phyloP scores from a whole-genome alignment of 2,888 invertebrate species.

The Luperina testacea region DNA sequence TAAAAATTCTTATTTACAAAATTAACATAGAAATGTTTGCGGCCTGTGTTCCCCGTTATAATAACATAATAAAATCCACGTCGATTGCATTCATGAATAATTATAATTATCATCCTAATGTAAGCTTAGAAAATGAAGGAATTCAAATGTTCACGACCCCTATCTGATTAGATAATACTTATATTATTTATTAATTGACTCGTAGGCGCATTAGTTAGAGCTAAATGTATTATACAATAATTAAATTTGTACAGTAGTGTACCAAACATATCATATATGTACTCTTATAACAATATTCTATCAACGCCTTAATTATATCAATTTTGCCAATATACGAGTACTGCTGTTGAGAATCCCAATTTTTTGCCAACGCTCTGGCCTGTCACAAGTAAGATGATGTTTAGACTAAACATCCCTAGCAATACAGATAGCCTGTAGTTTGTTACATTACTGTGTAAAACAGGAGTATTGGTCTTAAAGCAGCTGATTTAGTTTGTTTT shows the following conservation, averaged over 20 bases:
- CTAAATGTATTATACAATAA: neutral
- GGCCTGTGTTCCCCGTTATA: conserved; percentile 47
- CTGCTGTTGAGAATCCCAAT: neutral
- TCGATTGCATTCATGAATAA: conserved; percentile 59
- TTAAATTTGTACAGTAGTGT: neutral
- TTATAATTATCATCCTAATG: conserved; percentile 19
- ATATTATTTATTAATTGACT: conserved; percentile 1
- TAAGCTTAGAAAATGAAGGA: conserved; percentile 16
- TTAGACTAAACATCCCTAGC: neutral
- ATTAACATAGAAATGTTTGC: conserved; percentile 58
- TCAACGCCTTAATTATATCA: neutral
- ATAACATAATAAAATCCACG: conserved; percentile 33
- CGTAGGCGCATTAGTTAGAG: neutral
- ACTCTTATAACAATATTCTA: neutral
- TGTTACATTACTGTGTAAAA: too few species aligned
- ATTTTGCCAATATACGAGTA: neutral
- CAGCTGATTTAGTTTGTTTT: conserved; percentile 12
- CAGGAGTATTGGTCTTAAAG: neutral
- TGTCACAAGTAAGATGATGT: neutral
- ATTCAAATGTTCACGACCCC: conserved; percentile 19
- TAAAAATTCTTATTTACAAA: conserved; percentile 42
- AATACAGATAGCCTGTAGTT: neutral
- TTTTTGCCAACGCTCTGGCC: too few species aligned
- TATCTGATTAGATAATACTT: neutral
- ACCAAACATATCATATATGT: neutral